Percentiles rank a stretch among this genome's conserved stretches.
Evolutionary conservation across 2,113 vertebrate species (phyloP).

Genomic region (Corapipo altera): DNA sequence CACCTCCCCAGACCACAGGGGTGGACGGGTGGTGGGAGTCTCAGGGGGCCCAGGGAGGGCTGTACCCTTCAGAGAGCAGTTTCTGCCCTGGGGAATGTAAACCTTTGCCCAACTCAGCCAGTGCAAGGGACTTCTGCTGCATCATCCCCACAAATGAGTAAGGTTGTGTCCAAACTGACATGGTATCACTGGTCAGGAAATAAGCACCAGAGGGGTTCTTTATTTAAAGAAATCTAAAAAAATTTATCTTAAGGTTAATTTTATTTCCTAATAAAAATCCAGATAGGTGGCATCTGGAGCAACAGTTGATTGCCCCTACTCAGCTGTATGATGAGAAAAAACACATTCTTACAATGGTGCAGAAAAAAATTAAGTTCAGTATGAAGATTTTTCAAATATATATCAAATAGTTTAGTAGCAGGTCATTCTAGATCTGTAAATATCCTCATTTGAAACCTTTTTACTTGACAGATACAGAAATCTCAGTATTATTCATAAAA

Average conservation of each 20-base stretch:
- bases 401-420: neutral
- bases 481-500: neutral
- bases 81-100: neutral
- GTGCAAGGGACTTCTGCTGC: neutral
- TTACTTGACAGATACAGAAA: neutral
- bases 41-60: too few species aligned
- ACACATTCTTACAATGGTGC: neutral
- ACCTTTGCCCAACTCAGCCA: neutral
- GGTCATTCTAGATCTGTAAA: neutral
- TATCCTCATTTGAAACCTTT: neutral
- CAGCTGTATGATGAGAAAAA: neutral
- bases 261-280: neutral
- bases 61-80: neutral
- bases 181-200: neutral
- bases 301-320: neutral
- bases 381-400: neutral
- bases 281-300: neutral
- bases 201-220: neutral
- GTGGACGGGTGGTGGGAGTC: neutral
- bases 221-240: neutral
- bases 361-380: neutral
- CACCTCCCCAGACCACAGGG: neutral
- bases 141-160: neutral
- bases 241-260: neutral
- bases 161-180: neutral